phyloP scores from a whole-genome alignment of 2,797 vertebrate genomes.

The Characodon lateralis region DNA sequence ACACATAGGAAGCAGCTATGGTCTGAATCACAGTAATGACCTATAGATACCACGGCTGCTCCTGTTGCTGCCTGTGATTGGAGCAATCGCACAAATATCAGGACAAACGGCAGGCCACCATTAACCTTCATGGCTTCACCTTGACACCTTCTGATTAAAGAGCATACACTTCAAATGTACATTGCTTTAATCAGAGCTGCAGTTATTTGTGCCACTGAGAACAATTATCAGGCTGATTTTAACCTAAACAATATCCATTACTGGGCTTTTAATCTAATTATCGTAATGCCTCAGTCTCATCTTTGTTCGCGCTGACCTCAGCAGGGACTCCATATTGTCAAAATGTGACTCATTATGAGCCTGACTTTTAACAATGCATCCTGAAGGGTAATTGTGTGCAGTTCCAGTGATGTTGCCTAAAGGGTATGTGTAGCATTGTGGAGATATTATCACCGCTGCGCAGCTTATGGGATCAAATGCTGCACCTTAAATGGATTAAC shows the following conservation, averaged over 20 bases:
- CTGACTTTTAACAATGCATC: slow-evolving; percentile 30
- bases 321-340: slow-evolving; percentile 34
- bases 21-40: slow-evolving; percentile 73
- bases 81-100: slow-evolving; percentile 33
- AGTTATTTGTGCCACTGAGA: slow-evolving; percentile 11
- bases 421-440: slow-evolving; percentile 34
- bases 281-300: slow-evolving; percentile 18
- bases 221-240: slow-evolving; percentile 10
- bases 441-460: slow-evolving; percentile 25
- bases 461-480: slow-evolving; percentile 58
- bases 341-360: slow-evolving; percentile 40
- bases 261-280: slow-evolving; percentile 34
- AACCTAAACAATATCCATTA: slow-evolving; percentile 26
- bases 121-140: slow-evolving; percentile 44
- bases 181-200: slow-evolving; percentile 21
- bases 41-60: slow-evolving; percentile 65
- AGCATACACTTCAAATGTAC: slow-evolving; percentile 2
- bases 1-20: slow-evolving; percentile 67
- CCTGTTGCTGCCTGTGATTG: slow-evolving; percentile 72
- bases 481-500: slow-evolving; percentile 68
- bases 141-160: neutral
- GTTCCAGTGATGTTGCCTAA: slow-evolving; percentile 32
- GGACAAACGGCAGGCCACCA: slow-evolving; percentile 37
- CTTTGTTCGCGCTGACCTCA: slow-evolving; percentile 36
- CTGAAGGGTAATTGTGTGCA: slow-evolving; percentile 43